Evolutionary conservation across 2,797 vertebrate species (phyloP), one percentile per base, ranked within the genome.

Genomic region (Diceros bicornis): DNA sequence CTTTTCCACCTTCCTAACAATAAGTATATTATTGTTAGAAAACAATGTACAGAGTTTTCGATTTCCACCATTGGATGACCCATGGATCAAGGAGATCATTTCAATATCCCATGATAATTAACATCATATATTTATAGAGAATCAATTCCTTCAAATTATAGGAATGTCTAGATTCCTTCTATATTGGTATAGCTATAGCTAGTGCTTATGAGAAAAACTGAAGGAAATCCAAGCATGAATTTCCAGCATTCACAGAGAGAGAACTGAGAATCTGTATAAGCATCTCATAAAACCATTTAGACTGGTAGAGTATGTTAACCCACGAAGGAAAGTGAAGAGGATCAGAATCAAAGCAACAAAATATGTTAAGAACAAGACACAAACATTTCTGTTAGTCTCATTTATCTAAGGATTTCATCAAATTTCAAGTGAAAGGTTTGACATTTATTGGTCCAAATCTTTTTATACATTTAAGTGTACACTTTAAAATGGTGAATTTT

Each of bases 281-380:
- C 13, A 79, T 57, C 52, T 93, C 44, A 71, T 79, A 79, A 85
- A 84, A 92, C 23, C 71, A 95, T 27, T 50, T 77, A 55, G 55
- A 52, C 6, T 66, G 20, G 18, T 27, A 32, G 21, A 50, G 7
- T 23, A 32, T 3, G 5, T 41, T 47, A 85, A 89, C 41, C 23
- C 10, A 47, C 44, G 32, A 72, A 71, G 59, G 18, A 85, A 25
- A 72, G 13, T 71, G 20, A 71, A 50, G 18, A 72, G 20, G 20
- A 27, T 64, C 47, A 79, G 34, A 79, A 79, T 71, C 64, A 86
- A 62, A 8, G 5, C 8, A 62, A 78, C 7, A 47, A 21, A 68
- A 11, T 3, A 90, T 59, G n/a, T 77, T n/a, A 84, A 84, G 41
- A 61, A 7, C 1, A 88, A 82, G 75, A 57, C 21, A 82, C 25